Evolutionary conservation across 2,797 vertebrate genomes (phyloP).

Genomic region (Parauchenoglanis ngamensis): DNA sequence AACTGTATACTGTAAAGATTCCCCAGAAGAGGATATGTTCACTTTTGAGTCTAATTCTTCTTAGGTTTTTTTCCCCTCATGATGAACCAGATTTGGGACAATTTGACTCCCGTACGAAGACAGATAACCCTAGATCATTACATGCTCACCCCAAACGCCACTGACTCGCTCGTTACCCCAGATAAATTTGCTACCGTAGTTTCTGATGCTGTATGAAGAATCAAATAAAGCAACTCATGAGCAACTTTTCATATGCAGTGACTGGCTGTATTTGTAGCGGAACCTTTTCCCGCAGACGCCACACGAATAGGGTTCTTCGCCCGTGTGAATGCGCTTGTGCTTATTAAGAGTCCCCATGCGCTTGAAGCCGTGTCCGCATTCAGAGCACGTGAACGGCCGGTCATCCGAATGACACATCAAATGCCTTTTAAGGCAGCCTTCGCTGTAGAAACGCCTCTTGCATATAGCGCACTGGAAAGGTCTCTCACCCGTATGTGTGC

Average conservation of each 20-base stretch:
- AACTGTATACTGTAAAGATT: too few relatives aligned
- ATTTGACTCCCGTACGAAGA: background rate
- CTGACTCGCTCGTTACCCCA: background rate
- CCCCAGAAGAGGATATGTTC: background rate
- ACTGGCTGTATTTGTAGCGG: background rate
- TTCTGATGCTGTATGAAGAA: background rate
- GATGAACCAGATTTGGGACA: too few relatives aligned
- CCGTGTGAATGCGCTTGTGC: conserved; percentile 34
- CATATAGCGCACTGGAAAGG: conserved; percentile 7
- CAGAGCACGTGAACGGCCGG: background rate
- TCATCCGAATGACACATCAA: background rate
- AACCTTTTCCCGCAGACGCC: background rate
- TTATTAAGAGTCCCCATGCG: background rate
- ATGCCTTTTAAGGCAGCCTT: background rate
- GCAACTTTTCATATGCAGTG: background rate
- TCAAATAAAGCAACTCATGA: background rate
- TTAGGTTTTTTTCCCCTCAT: background rate
- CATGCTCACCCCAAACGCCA: too few relatives aligned
- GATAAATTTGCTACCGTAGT: background rate
- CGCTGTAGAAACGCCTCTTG: background rate
- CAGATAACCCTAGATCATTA: background rate
- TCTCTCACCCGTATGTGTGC: conserved; percentile 10
- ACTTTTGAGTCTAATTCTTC: conserved; percentile 1
- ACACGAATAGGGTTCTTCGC: conserved; percentile 30
- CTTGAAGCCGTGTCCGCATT: conserved; percentile 17